Percentiles rank a stretch among this genome's conserved stretches.
phyloP scores from a whole-genome alignment of 2,888 invertebrate genomes.

The Diadegma fenestrale region DNA sequence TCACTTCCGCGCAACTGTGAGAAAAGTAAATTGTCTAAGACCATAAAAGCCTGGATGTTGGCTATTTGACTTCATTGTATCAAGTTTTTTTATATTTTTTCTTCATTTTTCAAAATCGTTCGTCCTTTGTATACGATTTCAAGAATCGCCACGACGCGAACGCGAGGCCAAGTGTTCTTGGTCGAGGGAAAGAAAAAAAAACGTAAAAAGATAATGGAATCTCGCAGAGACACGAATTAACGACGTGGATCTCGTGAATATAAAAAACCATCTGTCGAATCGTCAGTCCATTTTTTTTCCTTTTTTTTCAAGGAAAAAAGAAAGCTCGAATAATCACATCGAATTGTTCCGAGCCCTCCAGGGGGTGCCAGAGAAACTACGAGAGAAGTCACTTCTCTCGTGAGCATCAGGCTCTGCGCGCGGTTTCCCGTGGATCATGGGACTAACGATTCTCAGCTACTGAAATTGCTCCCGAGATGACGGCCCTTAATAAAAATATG shows the following conservation, averaged over 20 bases:
- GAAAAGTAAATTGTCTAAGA: neutral
- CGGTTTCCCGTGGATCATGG: neutral
- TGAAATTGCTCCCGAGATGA: constrained; percentile 62
- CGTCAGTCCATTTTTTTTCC: constrained; percentile 18
- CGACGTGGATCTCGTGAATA: constrained; percentile 14
- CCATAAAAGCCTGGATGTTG: neutral
- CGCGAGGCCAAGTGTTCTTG: neutral
- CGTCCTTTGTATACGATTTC: constrained; percentile 25
- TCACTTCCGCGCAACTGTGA: constrained; percentile 27
- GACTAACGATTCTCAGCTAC: constrained; percentile 52
- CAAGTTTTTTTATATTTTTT: constrained; percentile 3
- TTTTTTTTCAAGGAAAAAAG: constrained; percentile 21
- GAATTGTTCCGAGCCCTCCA: constrained; percentile 49
- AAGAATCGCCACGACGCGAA: constrained; percentile 14
- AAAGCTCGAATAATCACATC: constrained; percentile 33
- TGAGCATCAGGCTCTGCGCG: constrained; percentile 5
- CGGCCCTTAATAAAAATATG: constrained; percentile 32
- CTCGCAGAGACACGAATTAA: constrained; percentile 60
- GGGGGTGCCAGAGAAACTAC: constrained; percentile 59
- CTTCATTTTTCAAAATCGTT: constrained; percentile 29
- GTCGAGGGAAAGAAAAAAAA: constrained; percentile 5
- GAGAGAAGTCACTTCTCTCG: neutral
- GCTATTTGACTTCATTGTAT: constrained; percentile 2
- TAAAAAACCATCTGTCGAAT: constrained; percentile 61
- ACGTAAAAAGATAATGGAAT: constrained; percentile 54